Evolutionary conservation across 2,113 vertebrate species (phyloP), one percentile per base, ranked within the genome.

Genomic region (Puntigrus tetrazona): DNA sequence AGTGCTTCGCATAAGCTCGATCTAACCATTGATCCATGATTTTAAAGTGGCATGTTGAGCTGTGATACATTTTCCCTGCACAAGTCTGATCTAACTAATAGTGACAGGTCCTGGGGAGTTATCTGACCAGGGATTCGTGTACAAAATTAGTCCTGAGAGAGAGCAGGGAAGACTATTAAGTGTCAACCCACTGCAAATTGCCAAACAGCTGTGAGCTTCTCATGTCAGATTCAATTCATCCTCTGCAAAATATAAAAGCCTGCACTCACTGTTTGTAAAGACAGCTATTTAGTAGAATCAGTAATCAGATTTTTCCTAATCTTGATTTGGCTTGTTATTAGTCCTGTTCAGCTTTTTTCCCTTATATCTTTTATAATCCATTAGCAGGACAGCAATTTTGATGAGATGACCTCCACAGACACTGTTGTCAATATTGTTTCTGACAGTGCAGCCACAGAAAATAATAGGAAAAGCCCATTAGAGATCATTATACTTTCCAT

Each of bases 151-250:
- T 65, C 90, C 86, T 83, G 78, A 87, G 88, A 93, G 47, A 78
- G 83, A 77, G 34, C 29, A 52, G 45, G 73, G 27, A 80, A 90
- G 76, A 88, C 88, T 95, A 94, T 96, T 96, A 95, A 94, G 89
- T 92, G 7, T 59, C 41, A 75, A 52, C 22, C 41, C 88, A 90
- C 90, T 87, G 89, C 92, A 95, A 94, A 95, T 96, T 92, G 90
- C 90, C 92, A 91, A 92, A 86, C 93, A 59, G 29, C 43, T 84
- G 43, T 73, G 5, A 22, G 75, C 52, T 89, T 87, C 93, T 92
- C 88, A 88, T 95, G 96, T 95, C 95, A 92, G 82, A 90, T 95
- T 91, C 93, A 92, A 96, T 96, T 93, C 93, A 91, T 63, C 34
- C 31, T 43, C 55, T 57, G 7, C 31, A 13, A 36, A 57, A 82